Percentiles rank a stretch among this genome's conserved stretches.
Evolutionary conservation across 2,113 vertebrate species (phyloP).

Genomic region (Tichodroma muraria): DNA sequence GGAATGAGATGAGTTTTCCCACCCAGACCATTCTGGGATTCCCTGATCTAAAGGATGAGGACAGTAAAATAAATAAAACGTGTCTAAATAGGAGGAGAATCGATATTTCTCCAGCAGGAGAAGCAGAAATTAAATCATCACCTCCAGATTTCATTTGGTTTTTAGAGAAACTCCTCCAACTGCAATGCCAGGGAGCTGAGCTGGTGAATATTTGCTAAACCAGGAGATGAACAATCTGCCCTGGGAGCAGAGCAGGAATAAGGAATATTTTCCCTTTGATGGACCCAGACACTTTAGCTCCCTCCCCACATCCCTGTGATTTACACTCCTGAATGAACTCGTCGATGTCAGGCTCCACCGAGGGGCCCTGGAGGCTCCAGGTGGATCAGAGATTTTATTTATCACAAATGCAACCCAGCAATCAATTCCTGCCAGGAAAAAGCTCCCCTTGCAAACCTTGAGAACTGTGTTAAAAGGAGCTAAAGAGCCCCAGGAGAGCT

Average conservation of each 20-base stretch:
- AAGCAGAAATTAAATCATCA: not conserved
- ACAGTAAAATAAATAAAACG: not conserved
- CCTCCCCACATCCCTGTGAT: not conserved
- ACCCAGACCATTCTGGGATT: too few species aligned
- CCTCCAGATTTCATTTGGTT: not conserved
- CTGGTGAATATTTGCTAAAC: not conserved
- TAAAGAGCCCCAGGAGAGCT: not conserved
- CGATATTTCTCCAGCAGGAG: not conserved
- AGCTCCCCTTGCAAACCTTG: not conserved
- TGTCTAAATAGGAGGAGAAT: not conserved
- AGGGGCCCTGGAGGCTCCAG: not conserved
- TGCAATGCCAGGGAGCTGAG: not conserved
- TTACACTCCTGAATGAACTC: not conserved
- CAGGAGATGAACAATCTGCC: not conserved
- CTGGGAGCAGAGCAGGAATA: not conserved
- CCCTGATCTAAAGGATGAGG: accelerated
- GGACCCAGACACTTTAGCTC: not conserved
- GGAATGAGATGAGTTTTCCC: not conserved
- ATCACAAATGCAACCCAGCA: not conserved
- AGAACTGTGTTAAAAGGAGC: not conserved
- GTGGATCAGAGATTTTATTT: slow-evolving; percentile 12
- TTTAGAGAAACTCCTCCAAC: not conserved
- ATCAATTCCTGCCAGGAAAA: not conserved
- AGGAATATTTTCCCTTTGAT: not conserved
- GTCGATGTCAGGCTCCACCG: not conserved